phyloP scores from a whole-genome alignment of 2,888 invertebrate species.

The Acleris emargana region DNA sequence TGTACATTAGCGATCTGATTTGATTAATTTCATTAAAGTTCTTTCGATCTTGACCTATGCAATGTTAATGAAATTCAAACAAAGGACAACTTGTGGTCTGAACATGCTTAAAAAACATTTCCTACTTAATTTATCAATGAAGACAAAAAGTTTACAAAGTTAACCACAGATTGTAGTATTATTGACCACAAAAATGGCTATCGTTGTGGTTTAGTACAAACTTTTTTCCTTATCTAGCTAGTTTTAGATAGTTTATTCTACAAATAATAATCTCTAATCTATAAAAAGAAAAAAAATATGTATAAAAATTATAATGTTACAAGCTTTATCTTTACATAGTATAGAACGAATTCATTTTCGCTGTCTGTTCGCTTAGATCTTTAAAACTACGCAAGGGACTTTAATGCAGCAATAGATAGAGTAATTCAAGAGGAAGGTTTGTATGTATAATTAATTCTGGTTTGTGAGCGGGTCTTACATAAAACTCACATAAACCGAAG shows the following conservation, averaged over 20 bases:
- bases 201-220: slow-evolving; percentile 18
- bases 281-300: too few relatives aligned
- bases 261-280: too few relatives aligned
- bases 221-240: neutral
- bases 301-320: too few relatives aligned
- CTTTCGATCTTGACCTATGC: slow-evolving; percentile 26
- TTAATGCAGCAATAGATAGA: too few relatives aligned
- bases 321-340: too few relatives aligned
- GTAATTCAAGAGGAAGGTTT: too few relatives aligned
- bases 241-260: neutral
- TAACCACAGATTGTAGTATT: slow-evolving; percentile 13
- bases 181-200: slow-evolving; percentile 19
- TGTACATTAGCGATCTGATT: slow-evolving; percentile 2
- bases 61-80: slow-evolving; percentile 6
- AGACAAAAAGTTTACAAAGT: slow-evolving; percentile 12
- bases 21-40: slow-evolving; percentile 11
- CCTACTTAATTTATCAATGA: slow-evolving; percentile 24
- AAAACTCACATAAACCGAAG: too few relatives aligned
- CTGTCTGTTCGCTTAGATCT: too few relatives aligned
- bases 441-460: too few relatives aligned
- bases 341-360: too few relatives aligned
- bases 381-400: too few relatives aligned
- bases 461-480: too few relatives aligned
- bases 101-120: slow-evolving; percentile 26
- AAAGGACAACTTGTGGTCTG: slow-evolving; percentile 20